Percentiles rank a stretch among this genome's conserved stretches.
phyloP scores from a whole-genome alignment of 2,797 vertebrate genomes.

The Arrhamphus sclerolepis region DNA sequence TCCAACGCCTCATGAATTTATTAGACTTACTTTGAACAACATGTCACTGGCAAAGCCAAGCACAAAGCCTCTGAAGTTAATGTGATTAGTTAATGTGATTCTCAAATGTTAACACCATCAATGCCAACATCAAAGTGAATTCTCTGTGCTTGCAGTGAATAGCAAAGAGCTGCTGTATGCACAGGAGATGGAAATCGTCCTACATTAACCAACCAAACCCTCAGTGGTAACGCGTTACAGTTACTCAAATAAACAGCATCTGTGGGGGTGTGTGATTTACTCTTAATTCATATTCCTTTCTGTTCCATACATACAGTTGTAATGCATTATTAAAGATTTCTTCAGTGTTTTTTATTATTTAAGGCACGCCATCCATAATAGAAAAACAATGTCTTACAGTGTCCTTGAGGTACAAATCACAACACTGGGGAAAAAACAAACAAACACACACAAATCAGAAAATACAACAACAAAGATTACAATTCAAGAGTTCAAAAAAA shows the following conservation, averaged over 20 bases:
- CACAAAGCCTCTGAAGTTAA: constrained; percentile 29
- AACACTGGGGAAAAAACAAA: neutral
- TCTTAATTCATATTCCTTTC: neutral
- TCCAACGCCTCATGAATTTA: constrained; percentile 28
- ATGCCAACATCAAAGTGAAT: constrained; percentile 37
- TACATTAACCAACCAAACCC: constrained; percentile 19
- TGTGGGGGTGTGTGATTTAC: neutral
- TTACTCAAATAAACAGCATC: neutral
- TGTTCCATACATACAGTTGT: neutral
- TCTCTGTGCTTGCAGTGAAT: constrained; percentile 21
- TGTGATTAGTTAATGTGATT: constrained; percentile 22
- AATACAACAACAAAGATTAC: neutral
- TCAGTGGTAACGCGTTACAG: neutral
- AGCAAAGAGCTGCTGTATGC: constrained; percentile 31
- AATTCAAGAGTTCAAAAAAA: too few relatives aligned
- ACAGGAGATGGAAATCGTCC: constrained; percentile 4
- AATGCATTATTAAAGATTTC: neutral
- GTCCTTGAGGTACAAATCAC: neutral
- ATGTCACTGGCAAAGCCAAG: constrained; percentile 28
- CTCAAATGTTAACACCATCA: constrained; percentile 15
- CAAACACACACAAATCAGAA: neutral
- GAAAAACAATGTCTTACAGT: neutral
- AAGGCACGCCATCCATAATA: neutral
- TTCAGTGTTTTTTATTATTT: neutral
- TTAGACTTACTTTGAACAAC: constrained; percentile 15